Evolutionary conservation across 2,797 vertebrate species (phyloP), one percentile per base, ranked within the genome.

Genomic region (Huso huso): DNA sequence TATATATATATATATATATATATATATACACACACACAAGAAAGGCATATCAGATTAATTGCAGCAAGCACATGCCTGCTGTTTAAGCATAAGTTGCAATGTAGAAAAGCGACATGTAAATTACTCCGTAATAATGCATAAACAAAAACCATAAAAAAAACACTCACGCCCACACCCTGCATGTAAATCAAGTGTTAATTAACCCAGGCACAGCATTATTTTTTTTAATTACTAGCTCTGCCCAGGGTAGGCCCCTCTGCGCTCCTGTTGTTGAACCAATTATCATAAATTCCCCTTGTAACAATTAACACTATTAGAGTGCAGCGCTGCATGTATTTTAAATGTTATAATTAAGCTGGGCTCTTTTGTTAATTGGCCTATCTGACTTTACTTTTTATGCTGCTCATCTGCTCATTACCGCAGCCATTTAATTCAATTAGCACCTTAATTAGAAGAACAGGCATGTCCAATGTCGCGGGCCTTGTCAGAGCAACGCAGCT

Each of bases 391-490:
- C 92, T 95, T 96, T 93, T 97, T 95, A 96, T 97, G 93, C 91
- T 77, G 88, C 91, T 91, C 90, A 82, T 93, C 91, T 88, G 87
- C 95, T 96, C 94, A 94, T 97, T 97, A 97, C 92, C 73, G 77
- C 89, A 87, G 92, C 92, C 92, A 94, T 96, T 97, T 97, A 94
- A 98, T 99, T 99, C 95, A 98, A 98, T 99, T 97, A 98, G 96
- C 91, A 84, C 89, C 87, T 90, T 94, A 95, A 96, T 98, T 98
- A 97, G 95, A 92, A 85, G 93, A 93, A 93, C 94, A 94, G 95
- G 90, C 92, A 89, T 93, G 92, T 94, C 91, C 91, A 89, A 92
- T 91, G 92, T 94, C 86, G 82, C 80, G 83, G 90, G 88, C 85
- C 91, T 92, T 91, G 92, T 93, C 91, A 86, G 82, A 82, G 86